Conservation (phyloP, 2,113 vertebrate genomes). For the Myxocyprinus asiaticus region DNA sequence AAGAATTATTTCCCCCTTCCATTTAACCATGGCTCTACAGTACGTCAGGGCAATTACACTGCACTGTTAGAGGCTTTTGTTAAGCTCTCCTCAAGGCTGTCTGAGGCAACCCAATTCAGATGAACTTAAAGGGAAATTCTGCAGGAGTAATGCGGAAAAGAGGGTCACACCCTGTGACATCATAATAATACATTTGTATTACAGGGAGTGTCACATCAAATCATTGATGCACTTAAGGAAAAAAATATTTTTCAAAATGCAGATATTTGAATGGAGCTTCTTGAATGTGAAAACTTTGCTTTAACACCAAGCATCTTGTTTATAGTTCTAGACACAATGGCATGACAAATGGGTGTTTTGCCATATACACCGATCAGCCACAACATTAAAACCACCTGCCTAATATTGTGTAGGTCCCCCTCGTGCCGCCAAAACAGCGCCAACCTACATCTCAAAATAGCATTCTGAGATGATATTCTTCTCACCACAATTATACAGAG, state of each 20-base stretch:
- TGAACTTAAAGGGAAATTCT: slow-evolving; percentile 30
- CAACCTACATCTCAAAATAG: too few relatives aligned
- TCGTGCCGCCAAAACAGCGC: too few relatives aligned
- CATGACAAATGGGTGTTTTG: background rate
- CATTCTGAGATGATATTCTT: too few relatives aligned
- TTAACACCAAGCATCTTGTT: background rate
- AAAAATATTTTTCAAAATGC: background rate
- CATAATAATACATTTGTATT: background rate
- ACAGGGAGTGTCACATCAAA: background rate
- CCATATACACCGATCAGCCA: background rate
- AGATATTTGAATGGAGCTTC: background rate
- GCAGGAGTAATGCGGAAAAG: background rate
- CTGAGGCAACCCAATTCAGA: slow-evolving; percentile 20
- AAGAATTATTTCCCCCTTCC: slow-evolving; percentile 26
- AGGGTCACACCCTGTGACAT: slow-evolving; percentile 17
- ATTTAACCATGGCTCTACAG: slow-evolving; percentile 34
- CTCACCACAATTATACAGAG: too few relatives aligned
- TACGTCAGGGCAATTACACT: slow-evolving; percentile 36
- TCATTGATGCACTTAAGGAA: background rate
- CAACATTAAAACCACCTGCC: too few relatives aligned
- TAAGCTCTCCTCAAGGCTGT: background rate
- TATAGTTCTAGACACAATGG: background rate
- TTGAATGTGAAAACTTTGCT: background rate
- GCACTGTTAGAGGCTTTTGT: slow-evolving; percentile 41
- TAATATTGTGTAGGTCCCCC: too few relatives aligned